phyloP scores from a whole-genome alignment of 1,140 invertebrate genomes.

The Brachionus calyciflorus region DNA sequence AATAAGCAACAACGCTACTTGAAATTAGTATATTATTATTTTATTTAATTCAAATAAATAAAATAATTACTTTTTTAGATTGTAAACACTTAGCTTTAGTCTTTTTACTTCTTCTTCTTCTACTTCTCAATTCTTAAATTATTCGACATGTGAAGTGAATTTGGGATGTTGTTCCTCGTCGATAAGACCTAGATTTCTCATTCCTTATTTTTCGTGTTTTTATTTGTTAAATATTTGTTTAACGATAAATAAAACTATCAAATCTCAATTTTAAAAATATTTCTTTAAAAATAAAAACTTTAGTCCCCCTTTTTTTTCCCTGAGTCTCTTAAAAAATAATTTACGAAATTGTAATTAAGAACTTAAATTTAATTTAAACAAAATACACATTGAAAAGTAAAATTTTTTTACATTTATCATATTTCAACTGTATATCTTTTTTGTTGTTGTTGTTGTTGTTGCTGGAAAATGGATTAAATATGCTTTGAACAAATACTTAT shows the following conservation, averaged over 20 bases:
- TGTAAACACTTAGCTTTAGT: too few relatives aligned
- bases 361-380: conserved; percentile 39
- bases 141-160: neutral
- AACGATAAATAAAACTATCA: conserved; percentile 36
- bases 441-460: too few relatives aligned
- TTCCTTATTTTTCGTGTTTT: too few relatives aligned
- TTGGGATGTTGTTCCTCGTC: neutral
- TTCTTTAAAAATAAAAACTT: neutral
- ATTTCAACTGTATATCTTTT: conserved; percentile 27
- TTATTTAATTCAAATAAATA: too few relatives aligned
- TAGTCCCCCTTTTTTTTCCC: neutral
- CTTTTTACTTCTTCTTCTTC: too few relatives aligned
- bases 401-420: conserved; percentile 11
- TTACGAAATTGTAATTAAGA: conserved; percentile 33
- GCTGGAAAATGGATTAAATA: too few relatives aligned
- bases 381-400: too few relatives aligned
- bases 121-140: too few relatives aligned
- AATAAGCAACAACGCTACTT: neutral
- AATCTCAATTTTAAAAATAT: conserved; percentile 3
- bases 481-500: conserved; percentile 7
- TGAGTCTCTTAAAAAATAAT: neutral
- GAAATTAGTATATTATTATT: conserved; percentile 9
- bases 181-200: neutral
- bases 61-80: too few relatives aligned
- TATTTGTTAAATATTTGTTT: conserved; percentile 9